Evolutionary conservation across 2,113 vertebrate species (phyloP).

Genomic region (Thryonomys swinderianus): DNA sequence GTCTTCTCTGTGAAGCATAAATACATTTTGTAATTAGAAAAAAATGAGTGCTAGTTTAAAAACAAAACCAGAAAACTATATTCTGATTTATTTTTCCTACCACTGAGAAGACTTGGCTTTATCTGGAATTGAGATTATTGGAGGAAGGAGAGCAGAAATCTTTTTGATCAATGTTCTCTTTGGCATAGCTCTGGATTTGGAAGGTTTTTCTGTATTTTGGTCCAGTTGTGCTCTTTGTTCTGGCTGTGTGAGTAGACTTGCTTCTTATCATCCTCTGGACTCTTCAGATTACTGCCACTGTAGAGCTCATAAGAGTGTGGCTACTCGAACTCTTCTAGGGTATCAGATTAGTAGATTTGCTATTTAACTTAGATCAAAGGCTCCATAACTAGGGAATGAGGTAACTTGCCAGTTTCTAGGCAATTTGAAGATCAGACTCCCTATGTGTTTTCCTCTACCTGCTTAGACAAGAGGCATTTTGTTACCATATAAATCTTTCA

Average conservation of each 20-base stretch:
- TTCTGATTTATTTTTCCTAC: constrained; percentile 50
- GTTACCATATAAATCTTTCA: constrained; percentile 46
- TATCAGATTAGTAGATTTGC: constrained; percentile 71
- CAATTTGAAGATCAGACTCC: constrained; percentile 67
- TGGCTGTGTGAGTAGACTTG: background rate
- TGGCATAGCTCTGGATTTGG: constrained; percentile 17
- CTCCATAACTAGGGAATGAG: constrained; percentile 47
- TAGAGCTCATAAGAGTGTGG: constrained; percentile 54
- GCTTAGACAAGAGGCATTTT: constrained; percentile 73
- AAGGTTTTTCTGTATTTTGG: constrained; percentile 7
- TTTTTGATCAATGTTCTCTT: background rate
- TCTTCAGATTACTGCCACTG: constrained; percentile 67
- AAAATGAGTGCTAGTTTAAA: constrained; percentile 36
- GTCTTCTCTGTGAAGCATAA: background rate
- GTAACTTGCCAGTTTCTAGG: constrained; percentile 41
- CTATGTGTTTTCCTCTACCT: constrained; percentile 28
- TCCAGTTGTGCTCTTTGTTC: constrained; percentile 47
- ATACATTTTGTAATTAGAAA: constrained; percentile 27
- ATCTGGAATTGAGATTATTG: background rate
- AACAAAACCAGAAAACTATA: constrained; percentile 46
- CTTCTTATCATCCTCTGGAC: constrained; percentile 67
- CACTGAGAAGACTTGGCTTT: constrained; percentile 18
- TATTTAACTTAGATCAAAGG: constrained; percentile 62
- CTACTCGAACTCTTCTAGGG: constrained; percentile 44
- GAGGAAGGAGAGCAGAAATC: background rate